Conservation (phyloP, 2,888 invertebrate species). For the Zaprionus lineosus region DNA sequence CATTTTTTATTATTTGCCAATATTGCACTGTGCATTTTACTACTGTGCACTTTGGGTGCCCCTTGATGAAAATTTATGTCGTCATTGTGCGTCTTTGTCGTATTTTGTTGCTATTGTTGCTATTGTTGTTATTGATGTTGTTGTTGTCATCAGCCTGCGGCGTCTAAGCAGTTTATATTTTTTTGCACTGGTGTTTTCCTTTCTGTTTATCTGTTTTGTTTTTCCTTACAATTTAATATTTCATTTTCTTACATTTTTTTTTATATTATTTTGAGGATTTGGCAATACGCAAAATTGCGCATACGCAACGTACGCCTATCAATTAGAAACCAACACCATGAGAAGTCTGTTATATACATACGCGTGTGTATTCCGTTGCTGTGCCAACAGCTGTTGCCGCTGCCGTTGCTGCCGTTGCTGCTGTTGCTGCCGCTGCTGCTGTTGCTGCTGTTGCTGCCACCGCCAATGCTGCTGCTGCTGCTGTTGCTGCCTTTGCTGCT, state of each 20-base stretch:
- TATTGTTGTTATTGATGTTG: slow-evolving; percentile 13
- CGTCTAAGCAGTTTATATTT: slow-evolving; percentile 36
- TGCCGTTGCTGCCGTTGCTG: not conserved
- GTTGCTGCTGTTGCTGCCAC: slow-evolving; percentile 4
- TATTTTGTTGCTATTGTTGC: slow-evolving; percentile 11
- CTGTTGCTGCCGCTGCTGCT: slow-evolving; percentile 4
- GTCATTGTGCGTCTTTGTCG: slow-evolving; percentile 56
- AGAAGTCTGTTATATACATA: slow-evolving; percentile 48
- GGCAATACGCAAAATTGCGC: slow-evolving; percentile 54
- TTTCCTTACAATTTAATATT: not conserved
- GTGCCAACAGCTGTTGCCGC: slow-evolving; percentile 40
- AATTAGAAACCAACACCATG: slow-evolving; percentile 46
- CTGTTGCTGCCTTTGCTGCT: slow-evolving; percentile 12
- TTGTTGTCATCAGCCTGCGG: slow-evolving; percentile 10
- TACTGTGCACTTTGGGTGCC: slow-evolving; percentile 3
- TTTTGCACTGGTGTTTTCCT: slow-evolving; percentile 6
- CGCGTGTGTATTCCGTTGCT: slow-evolving; percentile 64
- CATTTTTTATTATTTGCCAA: slow-evolving; percentile 51
- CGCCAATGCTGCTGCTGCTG: not conserved
- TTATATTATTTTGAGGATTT: slow-evolving; percentile 32
- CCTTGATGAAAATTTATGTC: slow-evolving; percentile 63
- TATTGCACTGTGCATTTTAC: slow-evolving; percentile 8
- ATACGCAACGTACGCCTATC: slow-evolving; percentile 56
- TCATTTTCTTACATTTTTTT: slow-evolving; percentile 7
- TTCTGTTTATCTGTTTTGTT: not conserved